Conservation (phyloP, 2,797 vertebrate genomes). For the Pseudochirops cupreus region DNA sequence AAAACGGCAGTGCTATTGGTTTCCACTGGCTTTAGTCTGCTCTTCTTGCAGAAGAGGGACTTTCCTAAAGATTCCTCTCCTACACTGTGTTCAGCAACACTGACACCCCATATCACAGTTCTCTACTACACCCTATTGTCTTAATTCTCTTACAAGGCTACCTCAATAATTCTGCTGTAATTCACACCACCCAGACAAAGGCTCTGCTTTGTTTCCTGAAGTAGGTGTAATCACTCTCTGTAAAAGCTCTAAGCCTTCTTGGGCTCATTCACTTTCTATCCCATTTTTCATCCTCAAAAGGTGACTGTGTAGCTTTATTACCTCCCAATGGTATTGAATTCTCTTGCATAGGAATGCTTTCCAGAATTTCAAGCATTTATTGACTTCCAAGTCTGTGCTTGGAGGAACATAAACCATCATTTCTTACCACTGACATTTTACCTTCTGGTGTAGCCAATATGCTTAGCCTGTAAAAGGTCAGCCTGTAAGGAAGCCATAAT, state of each 20-base stretch:
- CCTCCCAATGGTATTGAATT: background rate
- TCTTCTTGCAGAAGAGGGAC: background rate
- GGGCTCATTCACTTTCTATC: background rate
- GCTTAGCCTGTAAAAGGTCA: background rate
- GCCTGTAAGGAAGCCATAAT: background rate
- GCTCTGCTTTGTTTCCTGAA: background rate
- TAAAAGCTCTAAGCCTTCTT: background rate
- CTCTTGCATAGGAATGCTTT: background rate
- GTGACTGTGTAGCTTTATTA: background rate
- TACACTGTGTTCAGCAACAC: background rate
- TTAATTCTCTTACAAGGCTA: background rate
- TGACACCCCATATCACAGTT: background rate
- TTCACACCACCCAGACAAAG: background rate
- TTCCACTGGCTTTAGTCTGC: background rate
- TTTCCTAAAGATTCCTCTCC: background rate
- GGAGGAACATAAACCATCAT: background rate
- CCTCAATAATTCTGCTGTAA: background rate
- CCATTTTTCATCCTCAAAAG: background rate
- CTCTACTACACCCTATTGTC: background rate
- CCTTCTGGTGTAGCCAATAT: background rate
- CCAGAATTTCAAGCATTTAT: slow-evolving; percentile 2
- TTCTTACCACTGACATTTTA: background rate
- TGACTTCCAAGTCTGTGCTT: background rate
- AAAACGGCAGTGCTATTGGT: background rate
- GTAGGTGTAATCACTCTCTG: background rate